Evolutionary conservation across 2,888 invertebrate genomes (phyloP).

Genomic region (Gari tellinella): DNA sequence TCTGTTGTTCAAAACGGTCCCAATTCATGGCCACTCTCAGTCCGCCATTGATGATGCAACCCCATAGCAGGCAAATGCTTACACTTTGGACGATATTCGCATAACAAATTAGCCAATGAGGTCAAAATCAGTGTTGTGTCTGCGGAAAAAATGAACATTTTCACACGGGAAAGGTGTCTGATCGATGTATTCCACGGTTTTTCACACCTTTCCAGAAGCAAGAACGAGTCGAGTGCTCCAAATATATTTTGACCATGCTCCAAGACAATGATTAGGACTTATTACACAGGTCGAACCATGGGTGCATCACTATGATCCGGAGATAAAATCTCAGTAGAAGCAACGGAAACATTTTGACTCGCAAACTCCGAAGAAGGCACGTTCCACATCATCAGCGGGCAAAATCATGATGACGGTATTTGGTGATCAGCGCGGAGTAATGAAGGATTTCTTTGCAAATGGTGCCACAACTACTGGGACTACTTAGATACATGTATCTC

Average conservation of each 20-base stretch:
- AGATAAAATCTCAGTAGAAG: constrained; percentile 1
- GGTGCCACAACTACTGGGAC: constrained; percentile 4
- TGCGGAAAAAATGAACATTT: neutral
- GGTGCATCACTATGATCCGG: constrained; percentile 8
- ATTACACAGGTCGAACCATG: constrained; percentile 11
- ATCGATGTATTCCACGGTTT: neutral
- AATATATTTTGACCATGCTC: neutral
- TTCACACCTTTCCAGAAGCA: constrained; percentile 1
- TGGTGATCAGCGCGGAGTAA: neutral
- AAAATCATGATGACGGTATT: constrained; percentile 11
- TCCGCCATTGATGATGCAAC: no score
- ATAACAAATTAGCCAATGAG: no score
- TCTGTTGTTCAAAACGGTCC: no score
- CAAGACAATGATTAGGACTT: neutral
- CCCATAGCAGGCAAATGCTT: no score
- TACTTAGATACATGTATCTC: neutral
- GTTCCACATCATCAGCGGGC: neutral
- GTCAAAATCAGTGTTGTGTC: no score
- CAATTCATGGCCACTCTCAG: no score
- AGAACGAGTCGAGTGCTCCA: constrained; percentile 1
- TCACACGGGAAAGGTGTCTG: constrained; percentile 2
- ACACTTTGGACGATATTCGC: no score
- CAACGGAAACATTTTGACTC: neutral
- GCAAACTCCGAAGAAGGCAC: neutral
- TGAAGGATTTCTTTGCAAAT: constrained; percentile 10